Conservation (phyloP, 2,113 vertebrate species). For the Protobothrops mucrosquamatus region DNA sequence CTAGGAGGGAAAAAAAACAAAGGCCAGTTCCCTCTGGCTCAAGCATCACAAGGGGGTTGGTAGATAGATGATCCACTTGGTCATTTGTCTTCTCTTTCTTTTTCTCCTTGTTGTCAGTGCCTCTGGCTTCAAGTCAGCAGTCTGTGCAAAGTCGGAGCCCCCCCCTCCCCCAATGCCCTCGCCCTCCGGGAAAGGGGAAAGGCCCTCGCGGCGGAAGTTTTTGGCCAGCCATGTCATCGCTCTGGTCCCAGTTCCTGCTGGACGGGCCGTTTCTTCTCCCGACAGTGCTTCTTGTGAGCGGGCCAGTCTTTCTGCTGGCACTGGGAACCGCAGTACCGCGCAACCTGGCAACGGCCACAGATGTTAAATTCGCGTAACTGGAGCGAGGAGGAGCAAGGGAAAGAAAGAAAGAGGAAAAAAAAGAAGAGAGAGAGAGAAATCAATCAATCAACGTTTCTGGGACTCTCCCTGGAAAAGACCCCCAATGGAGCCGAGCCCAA, state of each 20-base stretch:
- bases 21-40: constrained; percentile 55
- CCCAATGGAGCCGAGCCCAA: not conserved
- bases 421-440: no score
- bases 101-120: constrained; percentile 51
- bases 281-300: constrained; percentile 98
- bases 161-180: not conserved
- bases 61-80: not conserved
- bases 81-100: not conserved
- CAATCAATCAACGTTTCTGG: not conserved
- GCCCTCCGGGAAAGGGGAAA: constrained; percentile 51
- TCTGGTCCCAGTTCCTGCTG: constrained; percentile 92
- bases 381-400: constrained; percentile 37
- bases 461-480: rapidly evolving
- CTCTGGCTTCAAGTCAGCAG: constrained; percentile 64
- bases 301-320: constrained; percentile 99
- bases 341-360: constrained; percentile 96
- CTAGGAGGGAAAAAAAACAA: constrained; percentile 56
- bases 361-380: constrained; percentile 94
- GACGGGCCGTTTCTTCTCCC: constrained; percentile 88
- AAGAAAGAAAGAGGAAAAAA: not conserved
- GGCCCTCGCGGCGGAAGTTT: constrained; percentile 53
- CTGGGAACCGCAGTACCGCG: constrained; percentile 95
- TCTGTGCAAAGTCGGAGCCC: constrained; percentile 65
- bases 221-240: constrained; percentile 73
- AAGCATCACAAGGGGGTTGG: constrained; percentile 53